A percentile compares a stretch with the other conserved stretches of the same genome.
These are phyloP conservation scores for Acanthoscelides obtectus DNA, from an alignment of 2,888 invertebrate genomes.

Conservation along the genomic window DNA sequence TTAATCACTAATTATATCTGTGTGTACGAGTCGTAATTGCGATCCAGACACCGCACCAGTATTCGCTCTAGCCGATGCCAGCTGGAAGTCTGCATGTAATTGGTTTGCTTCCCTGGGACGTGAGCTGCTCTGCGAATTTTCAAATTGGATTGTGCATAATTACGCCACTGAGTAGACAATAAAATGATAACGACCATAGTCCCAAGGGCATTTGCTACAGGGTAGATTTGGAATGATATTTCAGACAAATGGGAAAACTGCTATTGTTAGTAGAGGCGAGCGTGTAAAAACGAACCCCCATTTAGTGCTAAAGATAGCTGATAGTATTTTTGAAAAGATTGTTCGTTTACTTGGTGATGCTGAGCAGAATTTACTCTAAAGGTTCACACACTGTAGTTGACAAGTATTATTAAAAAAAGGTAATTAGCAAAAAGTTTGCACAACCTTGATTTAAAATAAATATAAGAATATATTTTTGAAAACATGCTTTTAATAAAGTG, in stretches of 20 bases:
- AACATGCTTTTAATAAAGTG: too few species aligned
- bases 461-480: too few species aligned
- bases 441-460: too few species aligned
- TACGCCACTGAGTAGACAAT: neutral
- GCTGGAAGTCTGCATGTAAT: neutral
- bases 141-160: neutral
- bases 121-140: neutral
- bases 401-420: too few species aligned
- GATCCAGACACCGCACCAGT: conserved; percentile 4
- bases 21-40: conserved; percentile 13
- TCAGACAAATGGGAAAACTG: neutral
- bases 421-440: too few species aligned
- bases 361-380: too few species aligned
- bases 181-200: neutral
- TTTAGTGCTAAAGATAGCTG: too few species aligned
- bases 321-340: too few species aligned
- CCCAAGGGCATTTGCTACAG: neutral
- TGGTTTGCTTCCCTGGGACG: neutral
- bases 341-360: too few species aligned
- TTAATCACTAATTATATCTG: conserved; percentile 37
- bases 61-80: neutral
- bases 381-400: too few species aligned
- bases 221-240: neutral
- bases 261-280: too few species aligned
- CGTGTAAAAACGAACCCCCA: too few species aligned